A percentile compares a stretch with the other conserved stretches of the same genome.
Conservation (phyloP, 2,113 vertebrate genomes). For the Tragelaphus buxtoni region DNA sequence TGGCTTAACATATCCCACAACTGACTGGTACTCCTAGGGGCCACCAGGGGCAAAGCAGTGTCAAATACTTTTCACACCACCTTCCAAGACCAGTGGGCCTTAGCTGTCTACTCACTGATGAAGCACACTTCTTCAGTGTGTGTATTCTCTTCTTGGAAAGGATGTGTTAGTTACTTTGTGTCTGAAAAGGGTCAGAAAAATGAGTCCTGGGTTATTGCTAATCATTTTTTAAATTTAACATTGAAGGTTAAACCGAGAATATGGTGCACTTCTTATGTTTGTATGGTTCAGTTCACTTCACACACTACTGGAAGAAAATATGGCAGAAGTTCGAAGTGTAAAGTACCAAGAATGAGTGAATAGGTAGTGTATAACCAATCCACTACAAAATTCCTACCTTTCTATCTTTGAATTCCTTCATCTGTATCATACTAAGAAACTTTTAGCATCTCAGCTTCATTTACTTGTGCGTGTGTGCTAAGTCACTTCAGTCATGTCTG, state of each 20-base stretch:
- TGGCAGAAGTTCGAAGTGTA: not conserved
- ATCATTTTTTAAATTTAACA: not conserved
- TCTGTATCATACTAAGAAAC: not conserved
- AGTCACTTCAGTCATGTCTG: not conserved
- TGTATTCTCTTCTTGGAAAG: conserved; percentile 17
- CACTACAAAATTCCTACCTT: not conserved
- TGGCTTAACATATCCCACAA: not conserved
- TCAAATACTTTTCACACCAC: not conserved
- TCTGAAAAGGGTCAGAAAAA: not conserved
- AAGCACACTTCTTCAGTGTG: not conserved
- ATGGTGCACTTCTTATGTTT: not conserved
- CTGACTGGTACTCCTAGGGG: not conserved
- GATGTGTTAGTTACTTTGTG: not conserved
- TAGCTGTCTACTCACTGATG: not conserved
- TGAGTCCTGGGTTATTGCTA: not conserved
- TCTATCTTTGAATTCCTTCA: not conserved
- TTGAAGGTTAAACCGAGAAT: not conserved
- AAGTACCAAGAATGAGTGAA: not conserved
- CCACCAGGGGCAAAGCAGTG: not conserved
- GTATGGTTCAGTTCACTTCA: not conserved
- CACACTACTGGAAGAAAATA: not conserved
- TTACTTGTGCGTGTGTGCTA: not conserved
- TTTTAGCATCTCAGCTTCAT: not conserved
- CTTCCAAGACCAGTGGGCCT: not conserved
- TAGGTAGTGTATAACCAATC: not conserved